Conservation (phyloP, 1,140 invertebrate genomes). For the Tetragonula clypearis region DNA sequence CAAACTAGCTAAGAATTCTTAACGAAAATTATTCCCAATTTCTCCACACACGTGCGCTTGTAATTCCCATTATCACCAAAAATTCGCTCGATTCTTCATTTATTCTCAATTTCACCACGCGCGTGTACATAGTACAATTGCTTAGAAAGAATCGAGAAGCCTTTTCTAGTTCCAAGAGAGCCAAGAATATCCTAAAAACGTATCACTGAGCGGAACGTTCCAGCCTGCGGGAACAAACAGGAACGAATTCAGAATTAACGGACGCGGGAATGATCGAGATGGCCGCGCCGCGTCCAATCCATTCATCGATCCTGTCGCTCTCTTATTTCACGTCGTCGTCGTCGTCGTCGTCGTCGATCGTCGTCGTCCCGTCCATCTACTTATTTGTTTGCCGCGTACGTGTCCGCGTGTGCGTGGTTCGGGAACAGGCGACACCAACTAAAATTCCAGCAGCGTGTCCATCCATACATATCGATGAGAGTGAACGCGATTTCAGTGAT, state of each 20-base stretch:
- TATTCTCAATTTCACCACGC: too few species aligned
- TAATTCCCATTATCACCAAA: too few species aligned
- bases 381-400: slow-evolving; percentile 67
- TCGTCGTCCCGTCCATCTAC: slow-evolving; percentile 62
- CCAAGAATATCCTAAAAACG: background rate
- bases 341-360: too few species aligned
- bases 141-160: too few species aligned
- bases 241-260: slow-evolving; percentile 29
- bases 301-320: slow-evolving; percentile 45
- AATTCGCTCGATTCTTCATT: too few species aligned
- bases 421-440: slow-evolving; percentile 73
- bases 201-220: background rate
- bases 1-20: too few species aligned
- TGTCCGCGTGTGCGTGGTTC: slow-evolving; percentile 16
- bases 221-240: too few species aligned
- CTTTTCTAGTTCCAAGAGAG: background rate
- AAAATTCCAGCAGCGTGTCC: slow-evolving; percentile 79
- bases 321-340: slow-evolving; percentile 30
- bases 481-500: slow-evolving; percentile 58
- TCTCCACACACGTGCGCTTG: too few species aligned
- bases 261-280: slow-evolving; percentile 30
- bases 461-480: slow-evolving; percentile 79
- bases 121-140: too few species aligned
- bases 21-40: too few species aligned
- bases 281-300: slow-evolving; percentile 16